phyloP scores from a whole-genome alignment of 2,888 invertebrate genomes.

The Octonoba sinensis region DNA sequence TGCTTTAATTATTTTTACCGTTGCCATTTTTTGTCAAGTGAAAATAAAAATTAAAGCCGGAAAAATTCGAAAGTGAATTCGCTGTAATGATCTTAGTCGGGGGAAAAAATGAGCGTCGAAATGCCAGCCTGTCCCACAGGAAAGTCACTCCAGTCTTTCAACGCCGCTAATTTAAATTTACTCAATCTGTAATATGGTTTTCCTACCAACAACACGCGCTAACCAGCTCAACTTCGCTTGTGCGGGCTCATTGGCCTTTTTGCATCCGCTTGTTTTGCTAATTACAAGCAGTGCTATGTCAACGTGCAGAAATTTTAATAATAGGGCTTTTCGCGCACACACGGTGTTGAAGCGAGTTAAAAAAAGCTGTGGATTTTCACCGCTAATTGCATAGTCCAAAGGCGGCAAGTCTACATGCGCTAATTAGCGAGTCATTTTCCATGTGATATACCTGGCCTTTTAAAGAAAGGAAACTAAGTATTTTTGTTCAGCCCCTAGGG shows the following conservation, averaged over 20 bases:
- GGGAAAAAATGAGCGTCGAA: no score
- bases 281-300: not conserved
- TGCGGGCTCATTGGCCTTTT: not conserved
- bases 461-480: conserved; percentile 36
- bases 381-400: conserved; percentile 40
- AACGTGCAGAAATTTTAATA: not conserved
- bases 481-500: conserved; percentile 27
- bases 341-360: not conserved
- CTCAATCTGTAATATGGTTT: not conserved
- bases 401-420: conserved; percentile 11
- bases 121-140: not conserved
- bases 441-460: conserved; percentile 28
- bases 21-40: no score
- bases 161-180: conserved; percentile 3
- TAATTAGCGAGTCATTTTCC: conserved; percentile 42
- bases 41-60: no score
- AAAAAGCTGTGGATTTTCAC: conserved; percentile 28
- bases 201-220: conserved; percentile 1
- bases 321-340: not conserved
- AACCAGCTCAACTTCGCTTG: not conserved
- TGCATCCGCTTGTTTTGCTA: conserved; percentile 2
- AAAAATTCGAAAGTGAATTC: no score
- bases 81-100: no score
- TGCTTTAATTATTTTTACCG: no score
- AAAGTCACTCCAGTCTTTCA: not conserved